Conservation (phyloP, 2,888 invertebrate species). For the Linnaemya vulpina region DNA sequence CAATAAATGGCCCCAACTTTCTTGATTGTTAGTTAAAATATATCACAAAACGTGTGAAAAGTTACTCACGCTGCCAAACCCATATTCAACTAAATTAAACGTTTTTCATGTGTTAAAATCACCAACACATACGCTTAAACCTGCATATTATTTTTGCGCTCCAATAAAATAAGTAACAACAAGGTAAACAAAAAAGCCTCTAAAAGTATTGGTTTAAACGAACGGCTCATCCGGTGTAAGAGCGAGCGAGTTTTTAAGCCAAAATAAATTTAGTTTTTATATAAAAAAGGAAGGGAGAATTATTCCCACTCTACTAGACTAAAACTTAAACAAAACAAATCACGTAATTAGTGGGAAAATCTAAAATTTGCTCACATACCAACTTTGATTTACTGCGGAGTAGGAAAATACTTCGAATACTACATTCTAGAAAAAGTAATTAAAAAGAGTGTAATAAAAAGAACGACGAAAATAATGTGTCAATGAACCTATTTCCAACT, state of each 20-base stretch:
- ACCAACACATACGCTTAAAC: not conserved
- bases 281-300: constrained; percentile 3
- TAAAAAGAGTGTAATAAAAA: not conserved
- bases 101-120: constrained; percentile 21
- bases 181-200: constrained; percentile 4
- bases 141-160: not conserved
- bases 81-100: constrained; percentile 17
- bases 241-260: not conserved
- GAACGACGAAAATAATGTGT: not conserved
- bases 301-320: not conserved
- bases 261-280: constrained; percentile 41
- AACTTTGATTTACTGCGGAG: not conserved
- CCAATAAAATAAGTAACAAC: not conserved
- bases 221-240: not conserved
- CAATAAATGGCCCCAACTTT: no score
- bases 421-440: not conserved
- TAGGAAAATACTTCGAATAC: not conserved
- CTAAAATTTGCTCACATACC: not conserved
- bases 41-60: not conserved
- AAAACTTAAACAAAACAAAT: constrained; percentile 37
- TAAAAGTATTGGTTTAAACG: constrained; percentile 39
- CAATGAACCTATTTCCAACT: not conserved
- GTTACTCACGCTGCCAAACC: not conserved
- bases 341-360: not conserved
- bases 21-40: not conserved